Conservation (phyloP, 2,888 invertebrate genomes). For the Schizotus pectinicornis region DNA sequence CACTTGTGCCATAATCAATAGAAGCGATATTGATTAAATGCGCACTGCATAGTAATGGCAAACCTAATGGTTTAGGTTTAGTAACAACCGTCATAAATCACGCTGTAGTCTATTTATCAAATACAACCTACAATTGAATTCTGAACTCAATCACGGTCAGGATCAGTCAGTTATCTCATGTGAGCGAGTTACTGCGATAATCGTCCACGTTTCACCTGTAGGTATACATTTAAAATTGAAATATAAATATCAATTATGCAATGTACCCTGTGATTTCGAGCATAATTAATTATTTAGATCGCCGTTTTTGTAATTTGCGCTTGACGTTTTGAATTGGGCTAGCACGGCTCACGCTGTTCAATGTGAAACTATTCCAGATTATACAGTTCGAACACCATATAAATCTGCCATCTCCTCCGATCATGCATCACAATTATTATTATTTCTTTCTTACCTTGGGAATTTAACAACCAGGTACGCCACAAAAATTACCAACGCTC, state of each 20-base stretch:
- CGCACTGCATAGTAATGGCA: conserved; percentile 9
- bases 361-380: conserved; percentile 5
- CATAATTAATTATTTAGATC: conserved; percentile 37
- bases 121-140: conserved; percentile 12
- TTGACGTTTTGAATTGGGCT: conserved; percentile 40
- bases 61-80: conserved; percentile 11
- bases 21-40: conserved; percentile 11
- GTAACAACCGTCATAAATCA: conserved; percentile 10
- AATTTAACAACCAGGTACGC: too few relatives aligned
- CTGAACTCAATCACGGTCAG: conserved; percentile 11
- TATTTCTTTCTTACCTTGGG: neutral
- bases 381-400: conserved; percentile 7
- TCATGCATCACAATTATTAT: neutral
- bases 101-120: conserved; percentile 9
- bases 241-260: conserved; percentile 43
- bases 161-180: conserved; percentile 6
- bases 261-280: conserved; percentile 33
- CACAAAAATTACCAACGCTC: too few relatives aligned
- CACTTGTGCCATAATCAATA: conserved; percentile 4
- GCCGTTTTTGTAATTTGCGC: conserved; percentile 10
- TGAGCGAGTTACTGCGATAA: conserved; percentile 18
- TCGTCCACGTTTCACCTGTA: conserved; percentile 40
- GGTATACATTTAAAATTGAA: conserved; percentile 38
- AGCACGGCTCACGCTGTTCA: conserved; percentile 2
- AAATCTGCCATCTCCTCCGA: conserved; percentile 5